phyloP scores from a whole-genome alignment of 2,113 vertebrate genomes.

The Platichthys flesus region DNA sequence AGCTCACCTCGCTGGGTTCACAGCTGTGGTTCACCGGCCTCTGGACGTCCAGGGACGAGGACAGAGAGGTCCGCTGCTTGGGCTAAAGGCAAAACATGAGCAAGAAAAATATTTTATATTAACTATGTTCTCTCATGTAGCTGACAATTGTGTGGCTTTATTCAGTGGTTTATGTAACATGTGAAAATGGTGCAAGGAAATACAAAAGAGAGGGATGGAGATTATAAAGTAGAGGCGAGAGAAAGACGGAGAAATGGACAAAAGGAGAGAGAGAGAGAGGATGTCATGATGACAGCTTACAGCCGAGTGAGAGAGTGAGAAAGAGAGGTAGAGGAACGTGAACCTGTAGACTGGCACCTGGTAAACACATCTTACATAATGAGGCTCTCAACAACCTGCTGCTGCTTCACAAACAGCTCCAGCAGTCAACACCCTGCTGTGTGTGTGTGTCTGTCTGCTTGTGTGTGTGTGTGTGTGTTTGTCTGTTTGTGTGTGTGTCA shows the following conservation, averaged over 20 bases:
- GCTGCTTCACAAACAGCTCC: conserved; percentile 51
- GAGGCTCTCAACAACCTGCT: conserved; percentile 58
- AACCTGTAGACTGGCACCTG: conserved; percentile 58
- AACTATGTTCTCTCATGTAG: background rate
- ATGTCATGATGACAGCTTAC: background rate
- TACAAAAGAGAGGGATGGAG: background rate
- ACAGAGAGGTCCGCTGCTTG: conserved; percentile 94
- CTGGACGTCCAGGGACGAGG: conserved; percentile 94
- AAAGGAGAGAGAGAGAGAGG: background rate
- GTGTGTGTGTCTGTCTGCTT: background rate
- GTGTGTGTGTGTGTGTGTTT: conserved; percentile 2
- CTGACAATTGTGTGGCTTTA: no score
- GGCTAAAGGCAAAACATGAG: conserved; percentile 82
- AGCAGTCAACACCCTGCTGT: conserved; percentile 32
- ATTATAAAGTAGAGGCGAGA: background rate
- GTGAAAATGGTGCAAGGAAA: background rate
- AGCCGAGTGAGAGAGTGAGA: conserved; percentile 4
- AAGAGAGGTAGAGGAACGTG: conserved; percentile 18
- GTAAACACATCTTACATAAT: conserved; percentile 67
- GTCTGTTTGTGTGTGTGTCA: background rate
- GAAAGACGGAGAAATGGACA: conserved; percentile 11
- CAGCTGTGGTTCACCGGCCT: conserved; percentile 90
- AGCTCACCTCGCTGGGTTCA: conserved; percentile 93
- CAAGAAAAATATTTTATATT: no score
- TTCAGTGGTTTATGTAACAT: background rate